A percentile compares a stretch with the other conserved stretches of the same genome.
Evolutionary conservation across 2,797 vertebrate genomes (phyloP).

Genomic region (Vespertilio murinus): DNA sequence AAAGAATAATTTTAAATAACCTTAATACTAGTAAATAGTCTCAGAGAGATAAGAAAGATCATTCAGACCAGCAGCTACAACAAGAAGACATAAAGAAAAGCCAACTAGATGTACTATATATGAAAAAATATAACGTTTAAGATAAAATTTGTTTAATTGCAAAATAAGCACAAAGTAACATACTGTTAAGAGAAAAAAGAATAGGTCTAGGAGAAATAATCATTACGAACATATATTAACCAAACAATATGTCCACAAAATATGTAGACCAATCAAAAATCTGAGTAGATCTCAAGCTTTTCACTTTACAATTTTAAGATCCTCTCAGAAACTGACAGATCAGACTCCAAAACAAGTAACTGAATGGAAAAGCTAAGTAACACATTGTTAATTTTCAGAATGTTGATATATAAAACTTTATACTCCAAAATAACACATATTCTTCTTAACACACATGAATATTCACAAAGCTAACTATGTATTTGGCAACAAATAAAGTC

Average conservation of each 20-base stretch:
- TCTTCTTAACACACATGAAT: conserved; percentile 3
- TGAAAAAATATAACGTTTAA: not conserved
- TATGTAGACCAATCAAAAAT: not conserved
- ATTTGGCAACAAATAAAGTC: not conserved
- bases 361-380: not conserved
- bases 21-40: not conserved
- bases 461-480: conserved; percentile 27
- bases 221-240: not conserved
- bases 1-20: conserved; percentile 11
- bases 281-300: not conserved
- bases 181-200: not conserved
- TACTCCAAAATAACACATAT: not conserved
- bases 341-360: not conserved
- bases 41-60: not conserved
- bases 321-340: not conserved
- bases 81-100: not conserved
- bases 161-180: not conserved
- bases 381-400: not conserved
- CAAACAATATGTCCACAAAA: not conserved
- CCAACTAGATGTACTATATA: not conserved
- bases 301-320: not conserved
- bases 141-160: not conserved
- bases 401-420: not conserved
- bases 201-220: not conserved
- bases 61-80: not conserved